A percentile compares a stretch with the other conserved stretches of the same genome.
These are phyloP conservation scores for Pachyuromys duprasi DNA, from an alignment of 2,797 vertebrate genomes.

Conservation along the genomic window DNA sequence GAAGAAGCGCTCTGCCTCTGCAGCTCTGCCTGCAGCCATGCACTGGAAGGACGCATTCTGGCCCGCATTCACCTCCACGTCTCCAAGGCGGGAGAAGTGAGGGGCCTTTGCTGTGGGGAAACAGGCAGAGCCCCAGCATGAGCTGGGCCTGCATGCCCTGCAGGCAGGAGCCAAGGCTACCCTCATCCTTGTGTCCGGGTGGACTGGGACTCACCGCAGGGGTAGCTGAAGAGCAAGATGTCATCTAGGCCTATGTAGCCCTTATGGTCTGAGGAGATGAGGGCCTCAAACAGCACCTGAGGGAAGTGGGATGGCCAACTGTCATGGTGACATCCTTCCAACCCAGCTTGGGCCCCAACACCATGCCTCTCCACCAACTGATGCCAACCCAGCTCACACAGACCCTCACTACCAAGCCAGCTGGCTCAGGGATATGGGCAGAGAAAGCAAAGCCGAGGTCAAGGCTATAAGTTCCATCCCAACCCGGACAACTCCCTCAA, in stretches of 20 bases:
- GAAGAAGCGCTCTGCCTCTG: slow-evolving; percentile 94
- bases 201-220: slow-evolving; percentile 94
- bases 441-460: neutral
- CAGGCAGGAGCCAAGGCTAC: neutral
- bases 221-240: slow-evolving; percentile 97
- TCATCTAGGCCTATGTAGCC: slow-evolving; percentile 98
- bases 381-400: neutral
- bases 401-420: slow-evolving; percentile 1
- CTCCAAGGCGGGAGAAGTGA: slow-evolving; percentile 96
- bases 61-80: slow-evolving; percentile 97
- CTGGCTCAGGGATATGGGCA: neutral
- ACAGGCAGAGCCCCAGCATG: neutral
- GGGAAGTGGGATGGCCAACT: neutral
- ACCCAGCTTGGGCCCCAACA: neutral
- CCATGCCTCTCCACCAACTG: neutral
- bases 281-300: slow-evolving; percentile 97
- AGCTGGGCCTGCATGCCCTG: neutral
- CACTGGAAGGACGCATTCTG: slow-evolving; percentile 98
- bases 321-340: neutral
- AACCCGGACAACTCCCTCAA: neutral
- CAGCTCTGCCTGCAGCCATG: slow-evolving; percentile 93
- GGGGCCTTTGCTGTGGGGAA: slow-evolving; percentile 93
- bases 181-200: accelerated
- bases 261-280: slow-evolving; percentile 92
- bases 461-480: slow-evolving; percentile 26